These are phyloP conservation scores for Germaria angustata DNA, from an alignment of 2,888 invertebrate genomes.

Conservation along the genomic window DNA sequence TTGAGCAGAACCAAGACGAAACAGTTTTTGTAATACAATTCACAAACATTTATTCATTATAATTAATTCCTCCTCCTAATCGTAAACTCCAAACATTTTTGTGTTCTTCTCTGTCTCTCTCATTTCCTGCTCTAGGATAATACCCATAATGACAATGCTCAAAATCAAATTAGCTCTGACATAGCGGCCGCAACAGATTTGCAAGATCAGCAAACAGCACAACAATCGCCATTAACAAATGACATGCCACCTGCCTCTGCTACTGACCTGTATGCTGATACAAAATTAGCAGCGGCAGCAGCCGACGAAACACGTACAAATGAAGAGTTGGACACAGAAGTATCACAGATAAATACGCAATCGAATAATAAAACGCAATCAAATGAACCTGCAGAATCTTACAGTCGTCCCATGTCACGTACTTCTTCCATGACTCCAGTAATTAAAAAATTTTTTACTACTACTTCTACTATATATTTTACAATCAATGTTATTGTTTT, in stretches of 20 bases:
- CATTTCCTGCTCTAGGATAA: conserved; percentile 69
- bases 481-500: conserved; percentile 36
- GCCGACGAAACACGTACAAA: conserved; percentile 77
- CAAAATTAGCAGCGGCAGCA: conserved; percentile 54
- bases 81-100: conserved; percentile 63
- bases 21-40: conserved; percentile 21
- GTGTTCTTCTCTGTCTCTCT: conserved; percentile 59
- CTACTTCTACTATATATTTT: conserved; percentile 31
- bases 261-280: conserved; percentile 51
- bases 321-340: conserved; percentile 80
- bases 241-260: conserved; percentile 67
- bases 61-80: conserved; percentile 53
- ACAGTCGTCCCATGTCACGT: conserved; percentile 80
- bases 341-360: conserved; percentile 80
- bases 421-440: conserved; percentile 81
- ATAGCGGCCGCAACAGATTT: conserved; percentile 60
- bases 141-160: conserved; percentile 72
- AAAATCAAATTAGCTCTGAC: conserved; percentile 60
- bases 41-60: conserved; percentile 35
- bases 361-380: conserved; percentile 75
- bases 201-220: conserved; percentile 55
- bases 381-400: conserved; percentile 78
- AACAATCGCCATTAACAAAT: conserved; percentile 60
- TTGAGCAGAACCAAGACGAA: conserved; percentile 49
- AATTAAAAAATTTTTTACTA: conserved; percentile 71